phyloP scores from a whole-genome alignment of 2,888 invertebrate genomes.

The Pollenia angustigena region DNA sequence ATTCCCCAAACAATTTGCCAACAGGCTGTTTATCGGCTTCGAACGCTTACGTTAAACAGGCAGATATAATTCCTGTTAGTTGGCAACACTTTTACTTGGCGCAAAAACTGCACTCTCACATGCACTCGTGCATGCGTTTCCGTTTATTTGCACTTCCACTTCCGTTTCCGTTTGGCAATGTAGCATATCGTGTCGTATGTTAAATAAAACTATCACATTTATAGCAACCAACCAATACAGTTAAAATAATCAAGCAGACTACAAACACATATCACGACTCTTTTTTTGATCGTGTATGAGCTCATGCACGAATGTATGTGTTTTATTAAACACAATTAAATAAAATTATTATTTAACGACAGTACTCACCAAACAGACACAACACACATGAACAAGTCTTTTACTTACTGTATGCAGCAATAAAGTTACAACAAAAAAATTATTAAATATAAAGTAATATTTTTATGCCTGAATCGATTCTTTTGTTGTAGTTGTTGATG shows the following conservation, averaged over 20 bases:
- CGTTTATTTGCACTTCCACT: slow-evolving; percentile 70
- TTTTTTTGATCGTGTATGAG: slow-evolving; percentile 16
- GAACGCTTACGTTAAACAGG: too few relatives aligned
- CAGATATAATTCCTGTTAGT: background rate
- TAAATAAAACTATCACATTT: slow-evolving; percentile 45
- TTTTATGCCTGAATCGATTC: slow-evolving; percentile 38
- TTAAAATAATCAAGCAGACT: slow-evolving; percentile 24
- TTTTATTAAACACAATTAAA: slow-evolving; percentile 65
- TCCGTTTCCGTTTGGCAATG: slow-evolving; percentile 66
- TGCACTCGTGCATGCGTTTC: slow-evolving; percentile 56
- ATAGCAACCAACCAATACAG: slow-evolving; percentile 27
- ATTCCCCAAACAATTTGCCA: background rate
- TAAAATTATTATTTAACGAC: slow-evolving; percentile 57
- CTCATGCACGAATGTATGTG: slow-evolving; percentile 37
- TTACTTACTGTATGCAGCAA: background rate
- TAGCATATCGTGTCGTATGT: slow-evolving; percentile 58
- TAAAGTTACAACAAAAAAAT: background rate
- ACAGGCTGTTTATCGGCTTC: too few relatives aligned
- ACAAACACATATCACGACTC: background rate
- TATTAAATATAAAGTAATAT: slow-evolving; percentile 36
- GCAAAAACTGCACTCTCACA: slow-evolving; percentile 30
- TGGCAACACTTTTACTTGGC: slow-evolving; percentile 42
- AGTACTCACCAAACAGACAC: background rate
- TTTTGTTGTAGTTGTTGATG: slow-evolving; percentile 3
- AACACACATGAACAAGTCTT: slow-evolving; percentile 18